Percentiles rank a stretch among this genome's conserved stretches.
Evolutionary conservation across 2,888 invertebrate genomes (phyloP).

Genomic region (Tinea pellionella): DNA sequence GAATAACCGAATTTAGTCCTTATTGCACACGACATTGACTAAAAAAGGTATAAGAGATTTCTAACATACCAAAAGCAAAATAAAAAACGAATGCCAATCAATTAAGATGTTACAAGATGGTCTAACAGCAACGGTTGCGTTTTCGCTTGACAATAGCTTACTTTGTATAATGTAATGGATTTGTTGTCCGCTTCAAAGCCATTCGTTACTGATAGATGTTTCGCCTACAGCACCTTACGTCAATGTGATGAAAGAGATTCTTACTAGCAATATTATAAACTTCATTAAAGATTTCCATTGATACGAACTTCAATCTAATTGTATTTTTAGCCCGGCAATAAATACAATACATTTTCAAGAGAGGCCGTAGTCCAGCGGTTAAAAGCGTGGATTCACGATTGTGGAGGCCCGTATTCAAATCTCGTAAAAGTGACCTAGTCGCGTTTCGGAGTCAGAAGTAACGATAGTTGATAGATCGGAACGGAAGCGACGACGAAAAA

Average conservation of each 20-base stretch:
- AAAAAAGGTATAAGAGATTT: no score
- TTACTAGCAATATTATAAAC: background rate
- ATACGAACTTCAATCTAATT: background rate
- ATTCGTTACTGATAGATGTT: background rate
- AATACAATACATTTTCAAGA: no score
- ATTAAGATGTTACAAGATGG: constrained; percentile 30
- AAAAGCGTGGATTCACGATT: no score
- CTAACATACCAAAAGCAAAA: no score
- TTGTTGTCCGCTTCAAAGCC: constrained; percentile 15
- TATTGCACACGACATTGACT: no score
- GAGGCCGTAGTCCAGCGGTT: no score
- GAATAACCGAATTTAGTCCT: no score
- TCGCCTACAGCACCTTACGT: background rate
- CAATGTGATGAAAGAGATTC: background rate
- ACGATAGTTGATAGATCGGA: no score
- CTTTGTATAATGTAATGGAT: constrained; percentile 36
- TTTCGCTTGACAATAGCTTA: constrained; percentile 27
- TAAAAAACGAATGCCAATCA: constrained; percentile 19
- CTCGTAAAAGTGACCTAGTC: no score
- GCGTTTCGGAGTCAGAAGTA: no score
- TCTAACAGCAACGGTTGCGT: constrained; percentile 23
- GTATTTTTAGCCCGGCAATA: background rate
- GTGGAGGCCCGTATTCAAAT: no score
- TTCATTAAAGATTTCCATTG: background rate
- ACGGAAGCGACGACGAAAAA: no score